A percentile compares a stretch with the other conserved stretches of the same genome.
Conservation (phyloP, 1,140 invertebrate species). For the Acromyrmex charruanus region DNA sequence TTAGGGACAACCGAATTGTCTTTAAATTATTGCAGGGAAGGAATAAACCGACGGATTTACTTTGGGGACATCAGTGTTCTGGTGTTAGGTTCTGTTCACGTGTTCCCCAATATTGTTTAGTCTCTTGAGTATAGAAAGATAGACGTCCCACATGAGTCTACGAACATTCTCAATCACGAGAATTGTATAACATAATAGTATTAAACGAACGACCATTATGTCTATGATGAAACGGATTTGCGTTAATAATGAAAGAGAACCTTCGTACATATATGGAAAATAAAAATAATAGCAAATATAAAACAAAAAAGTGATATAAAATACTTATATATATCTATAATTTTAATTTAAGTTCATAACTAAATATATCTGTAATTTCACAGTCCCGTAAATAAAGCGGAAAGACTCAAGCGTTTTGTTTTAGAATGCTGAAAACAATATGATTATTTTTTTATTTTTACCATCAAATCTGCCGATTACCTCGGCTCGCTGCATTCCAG, state of each 20-base stretch:
- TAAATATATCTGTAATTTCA: not conserved
- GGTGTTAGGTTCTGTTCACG: conserved; percentile 41
- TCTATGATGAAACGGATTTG: not conserved
- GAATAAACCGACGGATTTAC: conserved; percentile 56
- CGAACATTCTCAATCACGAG: conserved; percentile 23
- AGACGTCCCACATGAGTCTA: conserved; percentile 6
- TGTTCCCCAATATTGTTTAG: conserved; percentile 44
- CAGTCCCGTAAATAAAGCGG: not conserved
- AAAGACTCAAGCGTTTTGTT: not conserved
- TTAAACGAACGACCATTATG: not conserved
- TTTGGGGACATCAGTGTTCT: conserved; percentile 29
- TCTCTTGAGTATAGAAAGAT: conserved; percentile 57
- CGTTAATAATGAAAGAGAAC: not conserved
- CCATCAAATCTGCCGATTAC: not conserved
- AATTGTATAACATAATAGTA: not conserved
- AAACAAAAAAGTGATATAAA: not conserved
- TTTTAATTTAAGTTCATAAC: not conserved
- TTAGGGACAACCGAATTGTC: conserved; percentile 54
- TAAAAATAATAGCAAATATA: not conserved
- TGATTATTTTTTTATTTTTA: not conserved
- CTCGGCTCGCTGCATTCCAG: not conserved
- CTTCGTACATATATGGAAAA: not conserved
- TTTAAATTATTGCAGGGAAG: conserved; percentile 55
- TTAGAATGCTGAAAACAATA: not conserved
- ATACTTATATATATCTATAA: conserved; percentile 19